These are phyloP conservation scores for Eremobia ochroleuca DNA, from an alignment of 2,888 invertebrate genomes.

Conservation along the genomic window DNA sequence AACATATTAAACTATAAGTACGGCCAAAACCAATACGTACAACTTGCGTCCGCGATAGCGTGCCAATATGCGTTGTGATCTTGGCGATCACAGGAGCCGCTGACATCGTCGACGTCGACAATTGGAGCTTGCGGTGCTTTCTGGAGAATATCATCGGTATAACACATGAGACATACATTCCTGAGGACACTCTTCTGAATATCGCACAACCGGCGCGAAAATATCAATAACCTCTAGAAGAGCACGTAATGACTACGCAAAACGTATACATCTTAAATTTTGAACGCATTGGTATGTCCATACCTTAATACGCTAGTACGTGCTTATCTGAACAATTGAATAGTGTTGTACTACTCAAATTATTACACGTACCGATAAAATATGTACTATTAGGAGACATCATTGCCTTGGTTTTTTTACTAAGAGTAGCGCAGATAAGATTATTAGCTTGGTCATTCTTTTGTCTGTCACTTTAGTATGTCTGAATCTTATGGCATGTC, in stretches of 20 bases:
- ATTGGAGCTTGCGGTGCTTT: constrained; percentile 52
- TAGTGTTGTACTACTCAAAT: constrained; percentile 7
- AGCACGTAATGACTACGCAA: constrained; percentile 78
- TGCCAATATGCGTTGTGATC: neutral
- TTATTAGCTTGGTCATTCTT: neutral
- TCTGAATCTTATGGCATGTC: neutral
- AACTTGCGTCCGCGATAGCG: neutral
- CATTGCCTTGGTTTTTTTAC: constrained; percentile 45
- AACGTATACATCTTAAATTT: constrained; percentile 80
- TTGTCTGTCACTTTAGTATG: neutral
- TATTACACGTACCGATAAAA: constrained; percentile 6
- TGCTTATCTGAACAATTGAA: constrained; percentile 28
- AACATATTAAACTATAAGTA: neutral
- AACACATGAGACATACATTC: constrained; percentile 31
- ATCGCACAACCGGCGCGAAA: constrained; percentile 75
- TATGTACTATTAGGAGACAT: constrained; percentile 16
- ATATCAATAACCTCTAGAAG: constrained; percentile 78
- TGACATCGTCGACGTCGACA: constrained; percentile 1
- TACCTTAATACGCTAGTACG: neutral
- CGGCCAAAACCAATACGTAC: neutral
- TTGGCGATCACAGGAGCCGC: neutral
- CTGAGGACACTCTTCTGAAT: constrained; percentile 76
- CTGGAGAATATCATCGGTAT: constrained; percentile 45
- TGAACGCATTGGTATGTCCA: neutral
- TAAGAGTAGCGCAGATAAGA: neutral